Conservation (phyloP, 2,113 vertebrate genomes). For the Chrysemys picta region DNA sequence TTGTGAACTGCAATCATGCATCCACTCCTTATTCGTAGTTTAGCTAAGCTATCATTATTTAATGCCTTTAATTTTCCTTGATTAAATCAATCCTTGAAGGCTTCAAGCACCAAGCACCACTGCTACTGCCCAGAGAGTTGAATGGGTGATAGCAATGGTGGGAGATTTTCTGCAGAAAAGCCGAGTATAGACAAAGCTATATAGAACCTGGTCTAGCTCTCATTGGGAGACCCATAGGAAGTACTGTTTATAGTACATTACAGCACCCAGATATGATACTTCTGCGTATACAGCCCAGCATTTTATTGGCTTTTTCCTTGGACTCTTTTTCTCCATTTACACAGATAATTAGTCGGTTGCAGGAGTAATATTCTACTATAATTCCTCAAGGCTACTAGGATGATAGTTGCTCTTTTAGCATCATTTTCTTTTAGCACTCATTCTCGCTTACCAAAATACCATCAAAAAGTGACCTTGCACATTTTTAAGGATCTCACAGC, state of each 20-base stretch:
- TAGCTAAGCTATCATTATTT: neutral
- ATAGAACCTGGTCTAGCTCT: neutral
- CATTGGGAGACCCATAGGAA: too few species aligned
- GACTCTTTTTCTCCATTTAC: neutral
- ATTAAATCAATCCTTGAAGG: neutral
- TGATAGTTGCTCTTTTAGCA: slow-evolving; percentile 6
- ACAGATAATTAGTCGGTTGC: slow-evolving; percentile 26
- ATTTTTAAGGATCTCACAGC: neutral
- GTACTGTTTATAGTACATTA: fast-evolving
- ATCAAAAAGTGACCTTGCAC: neutral
- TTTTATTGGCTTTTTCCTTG: neutral
- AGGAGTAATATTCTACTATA: slow-evolving; percentile 34
- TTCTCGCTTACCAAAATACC: neutral
- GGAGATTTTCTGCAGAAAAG: neutral
- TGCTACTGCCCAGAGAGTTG: fast-evolving
- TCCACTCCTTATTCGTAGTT: neutral
- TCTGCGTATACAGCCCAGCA: neutral
- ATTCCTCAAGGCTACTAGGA: neutral
- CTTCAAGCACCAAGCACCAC: neutral
- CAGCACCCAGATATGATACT: fast-evolving
- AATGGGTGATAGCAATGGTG: neutral
- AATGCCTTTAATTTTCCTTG: neutral
- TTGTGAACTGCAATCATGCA: neutral
- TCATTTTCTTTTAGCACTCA: neutral
- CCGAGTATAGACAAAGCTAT: neutral